Evolutionary conservation across 2,113 vertebrate genomes (phyloP).

Genomic region (Otolemur garnettii): DNA sequence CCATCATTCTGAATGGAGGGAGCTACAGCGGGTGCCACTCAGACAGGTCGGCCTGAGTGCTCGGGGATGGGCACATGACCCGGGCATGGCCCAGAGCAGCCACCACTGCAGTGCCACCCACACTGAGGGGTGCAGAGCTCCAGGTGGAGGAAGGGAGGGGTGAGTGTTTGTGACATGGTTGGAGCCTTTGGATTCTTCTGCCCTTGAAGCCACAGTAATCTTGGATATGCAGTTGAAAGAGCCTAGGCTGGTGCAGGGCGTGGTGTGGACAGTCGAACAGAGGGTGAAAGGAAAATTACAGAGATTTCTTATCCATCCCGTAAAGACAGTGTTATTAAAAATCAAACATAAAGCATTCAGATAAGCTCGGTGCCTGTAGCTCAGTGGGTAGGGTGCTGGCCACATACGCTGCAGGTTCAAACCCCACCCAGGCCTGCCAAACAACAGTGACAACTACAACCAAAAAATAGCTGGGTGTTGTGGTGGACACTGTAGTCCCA

Average conservation of each 20-base stretch:
- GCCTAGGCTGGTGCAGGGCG: neutral
- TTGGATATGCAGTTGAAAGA: neutral
- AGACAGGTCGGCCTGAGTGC: neutral
- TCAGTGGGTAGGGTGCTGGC: too few species aligned
- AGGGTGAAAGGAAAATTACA: neutral
- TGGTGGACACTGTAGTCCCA: too few species aligned
- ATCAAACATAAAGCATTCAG: neutral
- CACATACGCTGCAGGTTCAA: too few species aligned
- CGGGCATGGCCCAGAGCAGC: neutral
- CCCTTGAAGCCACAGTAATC: neutral
- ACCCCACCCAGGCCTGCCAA: too few species aligned
- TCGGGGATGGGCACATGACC: neutral
- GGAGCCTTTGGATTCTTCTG: too few species aligned
- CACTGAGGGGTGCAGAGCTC: neutral
- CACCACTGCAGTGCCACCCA: too few species aligned
- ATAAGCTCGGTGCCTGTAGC: too few species aligned
- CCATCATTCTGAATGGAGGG: neutral
- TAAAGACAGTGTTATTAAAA: neutral
- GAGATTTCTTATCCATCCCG: neutral
- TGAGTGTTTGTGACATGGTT: neutral
- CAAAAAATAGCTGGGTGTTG: too few species aligned
- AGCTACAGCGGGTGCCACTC: too few species aligned
- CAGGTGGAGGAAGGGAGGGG: too few species aligned
- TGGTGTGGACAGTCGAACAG: neutral
- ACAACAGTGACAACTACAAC: too few species aligned